These are phyloP conservation scores for Mandrillus leucophaeus DNA, from an alignment of 2,113 vertebrate genomes.

Conservation along the genomic window DNA sequence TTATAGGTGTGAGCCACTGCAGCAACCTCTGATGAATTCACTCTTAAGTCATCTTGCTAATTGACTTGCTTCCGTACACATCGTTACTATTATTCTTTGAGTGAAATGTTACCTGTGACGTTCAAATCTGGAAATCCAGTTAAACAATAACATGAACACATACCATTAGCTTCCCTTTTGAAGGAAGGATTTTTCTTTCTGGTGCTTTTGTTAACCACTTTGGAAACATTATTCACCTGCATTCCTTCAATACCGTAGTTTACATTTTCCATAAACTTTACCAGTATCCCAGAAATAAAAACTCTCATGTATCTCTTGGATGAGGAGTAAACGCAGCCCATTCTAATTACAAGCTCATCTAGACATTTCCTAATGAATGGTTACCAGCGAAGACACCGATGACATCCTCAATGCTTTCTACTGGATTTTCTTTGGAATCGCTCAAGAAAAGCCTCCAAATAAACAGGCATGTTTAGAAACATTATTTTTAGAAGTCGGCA, in stretches of 20 bases:
- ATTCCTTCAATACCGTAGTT: background rate
- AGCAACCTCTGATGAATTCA: background rate
- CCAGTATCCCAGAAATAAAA: background rate
- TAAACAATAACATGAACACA: background rate
- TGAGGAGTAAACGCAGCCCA: background rate
- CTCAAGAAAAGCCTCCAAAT: background rate
- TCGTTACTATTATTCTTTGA: background rate
- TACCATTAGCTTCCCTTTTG: background rate
- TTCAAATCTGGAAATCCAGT: background rate
- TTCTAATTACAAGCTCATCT: background rate
- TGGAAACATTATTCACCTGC: background rate
- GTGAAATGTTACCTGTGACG: background rate
- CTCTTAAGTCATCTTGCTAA: background rate
- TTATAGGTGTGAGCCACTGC: background rate
- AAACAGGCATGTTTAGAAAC: background rate
- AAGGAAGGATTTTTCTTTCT: background rate
- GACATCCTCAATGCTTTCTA: background rate
- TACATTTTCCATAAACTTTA: background rate
- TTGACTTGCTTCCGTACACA: background rate
- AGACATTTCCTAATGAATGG: background rate
- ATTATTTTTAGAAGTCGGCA: background rate
- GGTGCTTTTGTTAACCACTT: background rate
- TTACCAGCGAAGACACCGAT: background rate
- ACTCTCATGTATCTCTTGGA: rapidly evolving
- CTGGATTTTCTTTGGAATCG: background rate